A percentile compares a stretch with the other conserved stretches of the same genome.
Conservation (phyloP, 1,140 invertebrate species). For the Penaeus japonicus region DNA sequence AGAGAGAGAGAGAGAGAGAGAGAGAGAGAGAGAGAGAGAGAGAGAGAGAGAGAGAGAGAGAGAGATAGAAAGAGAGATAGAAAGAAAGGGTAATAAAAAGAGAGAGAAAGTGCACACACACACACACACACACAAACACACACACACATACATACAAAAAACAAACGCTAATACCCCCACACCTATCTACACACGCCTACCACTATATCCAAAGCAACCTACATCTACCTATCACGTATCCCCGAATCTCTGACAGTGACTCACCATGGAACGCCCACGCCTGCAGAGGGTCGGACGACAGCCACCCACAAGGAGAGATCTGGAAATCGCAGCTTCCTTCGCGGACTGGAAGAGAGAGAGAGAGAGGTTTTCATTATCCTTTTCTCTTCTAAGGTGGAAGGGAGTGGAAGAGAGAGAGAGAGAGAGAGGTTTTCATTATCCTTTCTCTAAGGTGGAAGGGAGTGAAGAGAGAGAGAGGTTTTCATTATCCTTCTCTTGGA, state of each 20-base stretch:
- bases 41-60: background rate
- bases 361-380: no score
- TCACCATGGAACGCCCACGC: slow-evolving; percentile 40
- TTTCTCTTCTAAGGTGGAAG: no score
- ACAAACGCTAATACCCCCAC: background rate
- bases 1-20: background rate
- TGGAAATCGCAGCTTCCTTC: slow-evolving; percentile 45
- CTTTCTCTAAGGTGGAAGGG: no score
- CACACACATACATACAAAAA: background rate
- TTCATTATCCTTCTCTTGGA: no score
- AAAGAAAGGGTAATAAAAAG: background rate
- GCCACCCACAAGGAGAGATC: slow-evolving; percentile 45
- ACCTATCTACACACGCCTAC: background rate
- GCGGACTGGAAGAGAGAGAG: background rate
- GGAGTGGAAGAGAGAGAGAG: background rate
- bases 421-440: background rate
- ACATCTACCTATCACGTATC: no score
- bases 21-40: background rate
- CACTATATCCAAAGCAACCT: no score
- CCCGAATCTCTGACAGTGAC: background rate
- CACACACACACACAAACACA: background rate
- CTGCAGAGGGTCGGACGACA: slow-evolving; percentile 4
- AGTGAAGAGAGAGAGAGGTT: no score
- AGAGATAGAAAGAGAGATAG: background rate
- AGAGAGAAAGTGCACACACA: background rate